Percentiles rank a stretch among this genome's conserved stretches.
These are phyloP conservation scores for Lochmaea capreae DNA, from an alignment of 2,888 invertebrate species.

Conservation along the genomic window DNA sequence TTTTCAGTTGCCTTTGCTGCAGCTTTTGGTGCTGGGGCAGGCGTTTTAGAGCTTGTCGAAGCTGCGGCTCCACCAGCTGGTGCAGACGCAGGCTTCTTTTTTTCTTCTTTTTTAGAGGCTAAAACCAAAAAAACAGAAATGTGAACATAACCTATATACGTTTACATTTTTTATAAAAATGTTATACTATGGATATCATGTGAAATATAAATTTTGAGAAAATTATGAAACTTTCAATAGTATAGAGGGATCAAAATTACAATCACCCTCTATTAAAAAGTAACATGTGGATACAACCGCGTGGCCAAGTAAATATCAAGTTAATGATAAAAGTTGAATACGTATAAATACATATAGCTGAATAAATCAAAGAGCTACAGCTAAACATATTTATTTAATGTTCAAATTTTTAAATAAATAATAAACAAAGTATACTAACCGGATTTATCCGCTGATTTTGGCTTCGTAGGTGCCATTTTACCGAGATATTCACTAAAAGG, in stretches of 20 bases:
- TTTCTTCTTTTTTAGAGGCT: slow-evolving; percentile 69
- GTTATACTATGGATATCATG: too few species aligned
- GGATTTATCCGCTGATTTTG: slow-evolving; percentile 82
- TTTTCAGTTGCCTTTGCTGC: slow-evolving; percentile 47
- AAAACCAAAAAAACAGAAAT: slow-evolving; percentile 38
- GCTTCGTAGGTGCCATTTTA: slow-evolving; percentile 90
- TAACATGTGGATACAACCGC: slow-evolving; percentile 48
- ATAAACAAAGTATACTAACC: slow-evolving; percentile 70
- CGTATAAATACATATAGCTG: background rate
- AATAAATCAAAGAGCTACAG: background rate
- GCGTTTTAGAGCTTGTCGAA: slow-evolving; percentile 53
- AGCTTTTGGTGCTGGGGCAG: slow-evolving; percentile 64
- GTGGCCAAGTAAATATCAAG: slow-evolving; percentile 47
- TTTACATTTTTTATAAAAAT: background rate
- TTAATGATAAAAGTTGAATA: slow-evolving; percentile 10
- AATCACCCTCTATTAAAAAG: slow-evolving; percentile 12
- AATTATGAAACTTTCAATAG: too few species aligned
- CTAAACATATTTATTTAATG: background rate
- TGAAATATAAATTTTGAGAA: background rate
- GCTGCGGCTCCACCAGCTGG: slow-evolving; percentile 58
- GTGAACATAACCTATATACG: slow-evolving; percentile 11
- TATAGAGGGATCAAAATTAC: background rate
- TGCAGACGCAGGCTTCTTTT: slow-evolving; percentile 66
- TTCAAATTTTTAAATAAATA: slow-evolving; percentile 13
- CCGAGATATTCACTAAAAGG: slow-evolving; percentile 42